A percentile compares a stretch with the other conserved stretches of the same genome.
Conservation (phyloP, 35 echinoderm and acorn worm species). For the Heliocidaris tuberculata region DNA sequence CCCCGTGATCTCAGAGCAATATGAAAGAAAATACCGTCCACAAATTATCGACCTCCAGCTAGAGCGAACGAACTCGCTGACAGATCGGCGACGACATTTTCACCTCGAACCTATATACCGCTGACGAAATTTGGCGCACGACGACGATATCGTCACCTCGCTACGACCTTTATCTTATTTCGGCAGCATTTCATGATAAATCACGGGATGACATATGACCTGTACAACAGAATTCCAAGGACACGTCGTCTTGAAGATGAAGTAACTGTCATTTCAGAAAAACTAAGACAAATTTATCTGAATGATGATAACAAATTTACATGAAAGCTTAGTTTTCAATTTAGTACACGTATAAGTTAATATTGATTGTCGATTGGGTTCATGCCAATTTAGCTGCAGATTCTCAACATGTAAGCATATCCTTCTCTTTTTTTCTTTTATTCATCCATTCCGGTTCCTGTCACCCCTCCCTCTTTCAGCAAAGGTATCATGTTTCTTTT, state of each 20-base stretch:
- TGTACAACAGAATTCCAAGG: neutral
- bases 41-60: slow-evolving; percentile 29
- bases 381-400: neutral
- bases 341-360: neutral
- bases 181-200: slow-evolving; percentile 16
- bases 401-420: neutral
- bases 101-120: slow-evolving; percentile 17
- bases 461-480: neutral
- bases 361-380: neutral
- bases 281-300: neutral
- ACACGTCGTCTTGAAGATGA: neutral
- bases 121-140: slow-evolving; percentile 6
- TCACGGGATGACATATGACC: neutral
- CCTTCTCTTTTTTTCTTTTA: neutral
- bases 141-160: neutral
- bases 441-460: neutral
- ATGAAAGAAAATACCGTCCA: slow-evolving; percentile 25
- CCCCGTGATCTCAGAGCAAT: neutral
- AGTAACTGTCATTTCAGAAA: slow-evolving; percentile 9
- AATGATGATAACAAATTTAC: neutral
- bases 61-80: neutral
- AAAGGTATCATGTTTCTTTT: neutral
- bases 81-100: slow-evolving; percentile 22
- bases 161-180: slow-evolving; percentile 4
- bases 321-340: neutral